These are phyloP conservation scores for Tylochromis polylepis DNA, from an alignment of 2,113 vertebrate species.

Conservation along the genomic window DNA sequence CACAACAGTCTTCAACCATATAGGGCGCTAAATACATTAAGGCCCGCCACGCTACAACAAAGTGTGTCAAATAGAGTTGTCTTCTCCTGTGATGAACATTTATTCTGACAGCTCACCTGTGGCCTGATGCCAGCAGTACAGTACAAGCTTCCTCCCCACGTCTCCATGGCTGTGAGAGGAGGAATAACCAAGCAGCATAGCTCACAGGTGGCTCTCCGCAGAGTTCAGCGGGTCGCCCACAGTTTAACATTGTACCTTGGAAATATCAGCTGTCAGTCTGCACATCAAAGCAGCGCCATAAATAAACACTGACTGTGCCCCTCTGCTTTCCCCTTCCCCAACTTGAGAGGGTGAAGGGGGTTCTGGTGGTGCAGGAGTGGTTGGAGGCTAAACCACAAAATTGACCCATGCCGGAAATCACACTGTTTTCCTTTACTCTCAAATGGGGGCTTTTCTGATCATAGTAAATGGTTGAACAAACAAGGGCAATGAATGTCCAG, in stretches of 20 bases:
- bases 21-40: neutral
- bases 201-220: slow-evolving; percentile 31
- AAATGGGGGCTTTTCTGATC: slow-evolving; percentile 42
- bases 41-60: neutral
- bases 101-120: neutral
- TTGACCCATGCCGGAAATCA: slow-evolving; percentile 56
- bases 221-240: neutral
- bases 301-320: slow-evolving; percentile 50
- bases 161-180: neutral
- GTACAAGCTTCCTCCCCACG: neutral
- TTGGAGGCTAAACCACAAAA: slow-evolving; percentile 13
- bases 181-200: neutral
- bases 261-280: slow-evolving; percentile 47
- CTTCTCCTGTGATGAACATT: neutral
- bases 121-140: neutral
- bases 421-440: slow-evolving; percentile 63
- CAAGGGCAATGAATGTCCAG: slow-evolving; percentile 53
- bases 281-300: slow-evolving; percentile 47
- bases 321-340: neutral
- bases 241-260: neutral
- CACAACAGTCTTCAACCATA: neutral
- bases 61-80: neutral
- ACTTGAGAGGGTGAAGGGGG: neutral
- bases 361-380: neutral
- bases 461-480: slow-evolving; percentile 60